A percentile compares a stretch with the other conserved stretches of the same genome.
Evolutionary conservation across 2,888 invertebrate genomes (phyloP).

Genomic region (Chloromyia formosa): DNA sequence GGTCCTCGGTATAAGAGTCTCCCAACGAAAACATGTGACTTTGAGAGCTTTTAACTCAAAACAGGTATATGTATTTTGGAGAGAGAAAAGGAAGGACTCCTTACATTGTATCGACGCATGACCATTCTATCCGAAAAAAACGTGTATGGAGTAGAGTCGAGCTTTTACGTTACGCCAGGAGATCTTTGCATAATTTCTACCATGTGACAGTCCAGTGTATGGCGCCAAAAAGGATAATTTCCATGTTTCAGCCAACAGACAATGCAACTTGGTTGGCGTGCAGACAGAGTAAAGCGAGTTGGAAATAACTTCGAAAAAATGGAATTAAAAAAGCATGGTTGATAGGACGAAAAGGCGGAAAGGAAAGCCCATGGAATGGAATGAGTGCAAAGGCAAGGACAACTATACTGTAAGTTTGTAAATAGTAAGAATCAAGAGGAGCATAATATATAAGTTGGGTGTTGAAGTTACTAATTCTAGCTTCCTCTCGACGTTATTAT

Average conservation of each 20-base stretch:
- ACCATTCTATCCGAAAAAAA: neutral
- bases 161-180: constrained; percentile 18
- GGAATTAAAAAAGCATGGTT: too few species aligned
- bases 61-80: neutral
- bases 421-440: too few species aligned
- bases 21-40: neutral
- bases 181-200: constrained; percentile 12
- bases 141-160: neutral
- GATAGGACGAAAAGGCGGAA: too few species aligned
- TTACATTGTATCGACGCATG: constrained; percentile 8
- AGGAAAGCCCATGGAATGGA: too few species aligned
- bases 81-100: neutral
- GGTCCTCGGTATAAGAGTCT: constrained; percentile 24
- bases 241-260: neutral
- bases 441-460: too few species aligned
- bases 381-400: too few species aligned
- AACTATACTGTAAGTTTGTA: too few species aligned
- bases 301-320: too few species aligned
- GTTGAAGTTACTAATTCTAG: too few species aligned
- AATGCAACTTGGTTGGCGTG: too few species aligned
- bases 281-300: too few species aligned
- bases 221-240: constrained; percentile 18
- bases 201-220: constrained; percentile 22
- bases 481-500: too few species aligned
- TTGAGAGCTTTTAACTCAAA: neutral